Conservation (phyloP, 2,888 invertebrate genomes). For the Machimus atricapillus region DNA sequence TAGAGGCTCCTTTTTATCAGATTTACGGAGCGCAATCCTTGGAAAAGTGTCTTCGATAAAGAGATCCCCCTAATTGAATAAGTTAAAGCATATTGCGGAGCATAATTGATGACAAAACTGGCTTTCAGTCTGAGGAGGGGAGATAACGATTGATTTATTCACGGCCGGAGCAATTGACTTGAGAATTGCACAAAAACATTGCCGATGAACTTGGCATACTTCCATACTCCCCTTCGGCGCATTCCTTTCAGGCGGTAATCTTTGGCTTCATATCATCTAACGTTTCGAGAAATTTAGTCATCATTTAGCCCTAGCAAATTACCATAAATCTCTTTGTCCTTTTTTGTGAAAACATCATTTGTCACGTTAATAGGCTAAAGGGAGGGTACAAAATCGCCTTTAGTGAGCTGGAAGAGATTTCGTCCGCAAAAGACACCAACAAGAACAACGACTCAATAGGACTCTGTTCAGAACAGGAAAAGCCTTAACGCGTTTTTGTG, state of each 20-base stretch:
- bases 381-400: background rate
- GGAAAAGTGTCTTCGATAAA: background rate
- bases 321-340: background rate
- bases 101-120: background rate
- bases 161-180: background rate
- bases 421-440: background rate
- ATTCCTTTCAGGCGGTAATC: background rate
- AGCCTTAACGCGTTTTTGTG: background rate
- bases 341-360: background rate
- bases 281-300: background rate
- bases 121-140: background rate
- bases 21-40: background rate
- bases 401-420: background rate
- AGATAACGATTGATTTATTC: background rate
- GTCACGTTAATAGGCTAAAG: background rate
- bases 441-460: background rate
- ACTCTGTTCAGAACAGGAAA: background rate
- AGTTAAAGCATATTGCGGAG: background rate
- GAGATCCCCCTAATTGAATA: background rate
- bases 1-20: background rate
- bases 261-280: background rate
- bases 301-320: background rate
- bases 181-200: background rate
- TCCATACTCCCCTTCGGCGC: background rate
- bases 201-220: background rate